Evolutionary conservation across 2,888 invertebrate genomes (phyloP).

Genomic region (Cacoxenus indagator): DNA sequence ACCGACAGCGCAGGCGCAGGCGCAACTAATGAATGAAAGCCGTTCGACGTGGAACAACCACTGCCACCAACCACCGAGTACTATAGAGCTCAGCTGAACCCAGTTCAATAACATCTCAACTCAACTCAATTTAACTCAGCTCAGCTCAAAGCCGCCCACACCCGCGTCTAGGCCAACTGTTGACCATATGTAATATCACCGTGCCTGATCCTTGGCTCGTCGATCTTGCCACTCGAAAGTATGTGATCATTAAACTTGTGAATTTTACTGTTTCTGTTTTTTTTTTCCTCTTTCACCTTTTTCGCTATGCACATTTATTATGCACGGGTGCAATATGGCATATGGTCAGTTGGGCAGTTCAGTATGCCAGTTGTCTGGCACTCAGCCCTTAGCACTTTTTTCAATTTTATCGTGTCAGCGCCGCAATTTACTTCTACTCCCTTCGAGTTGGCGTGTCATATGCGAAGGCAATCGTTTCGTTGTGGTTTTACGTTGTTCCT

Average conservation of each 20-base stretch:
- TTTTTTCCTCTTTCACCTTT: neutral
- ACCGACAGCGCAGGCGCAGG: constrained; percentile 42
- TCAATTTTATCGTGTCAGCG: too few species aligned
- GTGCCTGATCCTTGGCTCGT: constrained; percentile 31
- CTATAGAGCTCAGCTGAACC: neutral
- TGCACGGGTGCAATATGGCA: constrained; percentile 40
- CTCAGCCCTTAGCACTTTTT: neutral
- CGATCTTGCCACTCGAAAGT: neutral
- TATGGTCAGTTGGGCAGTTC: constrained; percentile 43
- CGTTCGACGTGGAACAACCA: constrained; percentile 28
- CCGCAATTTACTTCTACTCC: too few species aligned
- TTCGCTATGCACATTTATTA: constrained; percentile 12
- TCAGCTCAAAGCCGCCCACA: neutral
- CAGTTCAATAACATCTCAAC: constrained; percentile 9
- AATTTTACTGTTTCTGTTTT: neutral
- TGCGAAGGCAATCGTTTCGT: too few species aligned
- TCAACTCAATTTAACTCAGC: neutral
- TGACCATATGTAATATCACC: constrained; percentile 35
- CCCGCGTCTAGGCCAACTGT: constrained; percentile 50
- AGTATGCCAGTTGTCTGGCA: too few species aligned
- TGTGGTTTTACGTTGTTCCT: too few species aligned
- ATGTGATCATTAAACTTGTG: neutral
- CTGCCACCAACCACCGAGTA: constrained; percentile 20
- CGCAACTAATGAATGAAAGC: constrained; percentile 55
- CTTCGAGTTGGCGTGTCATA: too few species aligned